Evolutionary conservation across 2,888 invertebrate genomes (phyloP).

Genomic region (Andrena bicolor): DNA sequence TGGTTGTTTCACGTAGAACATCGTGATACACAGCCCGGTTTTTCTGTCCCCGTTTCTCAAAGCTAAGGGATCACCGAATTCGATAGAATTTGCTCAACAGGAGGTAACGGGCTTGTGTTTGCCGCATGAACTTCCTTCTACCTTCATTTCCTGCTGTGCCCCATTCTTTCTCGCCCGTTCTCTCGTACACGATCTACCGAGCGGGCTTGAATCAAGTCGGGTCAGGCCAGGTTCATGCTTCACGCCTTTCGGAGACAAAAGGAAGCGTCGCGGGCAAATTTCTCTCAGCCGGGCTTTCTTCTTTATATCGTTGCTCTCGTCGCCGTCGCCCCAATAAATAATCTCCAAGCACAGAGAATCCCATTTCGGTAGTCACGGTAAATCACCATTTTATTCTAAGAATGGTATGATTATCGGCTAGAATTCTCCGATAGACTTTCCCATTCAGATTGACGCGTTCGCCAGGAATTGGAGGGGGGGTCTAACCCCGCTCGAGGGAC

Average conservation of each 20-base stretch:
- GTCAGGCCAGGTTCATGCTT: conserved; percentile 53
- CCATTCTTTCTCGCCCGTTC: conserved; percentile 28
- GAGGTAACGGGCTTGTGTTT: conserved; percentile 61
- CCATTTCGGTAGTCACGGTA: conserved; percentile 5
- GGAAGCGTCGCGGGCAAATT: conserved; percentile 54
- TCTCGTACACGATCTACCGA: conserved; percentile 33
- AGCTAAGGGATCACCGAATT: conserved; percentile 56
- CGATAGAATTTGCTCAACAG: conserved; percentile 61
- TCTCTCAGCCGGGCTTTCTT: conserved; percentile 26
- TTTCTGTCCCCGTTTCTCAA: conserved; percentile 11
- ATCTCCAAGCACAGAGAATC: conserved; percentile 26
- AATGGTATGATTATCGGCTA: no score
- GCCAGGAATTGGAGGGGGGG: no score
- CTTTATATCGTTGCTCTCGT: conserved; percentile 20
- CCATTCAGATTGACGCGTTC: no score
- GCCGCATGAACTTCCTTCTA: conserved; percentile 56
- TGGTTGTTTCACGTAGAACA: conserved; percentile 14
- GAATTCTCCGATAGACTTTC: no score
- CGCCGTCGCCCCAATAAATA: neutral
- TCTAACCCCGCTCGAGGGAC: neutral
- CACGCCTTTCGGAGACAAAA: conserved; percentile 56
- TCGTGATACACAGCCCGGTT: conserved; percentile 35
- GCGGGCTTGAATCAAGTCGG: conserved; percentile 56
- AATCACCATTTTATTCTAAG: no score
- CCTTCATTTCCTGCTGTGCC: conserved; percentile 60